Conservation (phyloP, 2,113 vertebrate genomes). For the Gnathonemus echidnorhynchus region DNA sequence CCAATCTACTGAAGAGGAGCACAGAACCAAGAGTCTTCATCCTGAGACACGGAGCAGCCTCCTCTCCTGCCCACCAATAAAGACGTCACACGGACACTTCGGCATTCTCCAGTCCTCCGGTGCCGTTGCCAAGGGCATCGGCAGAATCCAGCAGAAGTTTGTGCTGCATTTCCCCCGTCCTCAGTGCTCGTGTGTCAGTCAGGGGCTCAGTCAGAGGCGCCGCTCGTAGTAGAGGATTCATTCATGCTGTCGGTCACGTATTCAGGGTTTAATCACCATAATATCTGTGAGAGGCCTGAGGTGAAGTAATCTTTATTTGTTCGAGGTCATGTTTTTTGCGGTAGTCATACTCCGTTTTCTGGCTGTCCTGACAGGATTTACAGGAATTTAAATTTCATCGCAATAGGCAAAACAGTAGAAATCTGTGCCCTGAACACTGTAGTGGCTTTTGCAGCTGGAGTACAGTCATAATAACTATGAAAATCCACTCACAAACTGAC, state of each 20-base stretch:
- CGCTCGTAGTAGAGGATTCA: not conserved
- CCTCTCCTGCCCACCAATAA: not conserved
- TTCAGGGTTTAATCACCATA: not conserved
- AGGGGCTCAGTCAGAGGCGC: not conserved
- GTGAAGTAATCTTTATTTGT: not conserved
- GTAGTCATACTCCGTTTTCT: not conserved
- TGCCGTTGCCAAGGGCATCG: not conserved
- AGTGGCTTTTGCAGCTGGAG: not conserved
- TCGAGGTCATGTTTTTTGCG: not conserved
- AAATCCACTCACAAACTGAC: not conserved
- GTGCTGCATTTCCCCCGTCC: not conserved
- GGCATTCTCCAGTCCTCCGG: not conserved
- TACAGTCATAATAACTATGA: not conserved
- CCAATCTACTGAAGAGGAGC: not conserved
- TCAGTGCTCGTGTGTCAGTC: not conserved
- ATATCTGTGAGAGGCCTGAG: not conserved
- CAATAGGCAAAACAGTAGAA: not conserved
- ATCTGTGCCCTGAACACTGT: not conserved
- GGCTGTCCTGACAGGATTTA: not conserved
- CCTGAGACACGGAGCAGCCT: not conserved
- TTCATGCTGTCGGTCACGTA: not conserved
- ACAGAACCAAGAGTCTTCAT: not conserved
- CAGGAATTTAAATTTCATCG: not conserved
- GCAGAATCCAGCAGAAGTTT: not conserved
- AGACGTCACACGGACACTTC: not conserved